phyloP scores from a whole-genome alignment of 92 coral and sea anemone species.

The Heteractis magnifica region DNA sequence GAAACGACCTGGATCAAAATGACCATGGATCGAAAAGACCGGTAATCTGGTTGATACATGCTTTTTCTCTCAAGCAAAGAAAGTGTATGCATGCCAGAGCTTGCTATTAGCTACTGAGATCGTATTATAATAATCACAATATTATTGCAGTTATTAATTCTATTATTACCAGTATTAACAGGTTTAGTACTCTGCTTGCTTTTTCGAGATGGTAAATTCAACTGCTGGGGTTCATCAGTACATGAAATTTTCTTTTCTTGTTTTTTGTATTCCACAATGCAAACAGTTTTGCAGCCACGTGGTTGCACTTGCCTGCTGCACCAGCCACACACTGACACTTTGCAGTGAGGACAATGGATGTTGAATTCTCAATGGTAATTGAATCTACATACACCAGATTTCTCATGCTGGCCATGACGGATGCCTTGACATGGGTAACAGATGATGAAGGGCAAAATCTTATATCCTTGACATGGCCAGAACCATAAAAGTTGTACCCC shows the following conservation, averaged over 20 bases:
- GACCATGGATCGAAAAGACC: no score
- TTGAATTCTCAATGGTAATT: conserved; percentile 36
- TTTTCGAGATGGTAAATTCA: not conserved
- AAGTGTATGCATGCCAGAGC: no score
- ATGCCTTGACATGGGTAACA: conserved; percentile 10
- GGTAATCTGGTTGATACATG: no score
- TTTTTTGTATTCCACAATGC: conserved; percentile 53
- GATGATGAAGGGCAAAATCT: not conserved
- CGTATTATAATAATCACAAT: no score
- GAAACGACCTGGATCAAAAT: no score
- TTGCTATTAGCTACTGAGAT: no score
- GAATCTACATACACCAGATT: conserved; percentile 35
- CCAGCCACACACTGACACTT: conserved; percentile 66
- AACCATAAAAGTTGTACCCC: conserved; percentile 19
- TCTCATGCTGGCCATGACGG: conserved; percentile 59
- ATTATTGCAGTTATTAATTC: no score
- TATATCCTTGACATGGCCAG: conserved; percentile 15
- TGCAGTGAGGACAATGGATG: conserved; percentile 45
- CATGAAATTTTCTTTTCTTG: conserved; percentile 11
- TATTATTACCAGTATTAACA: not conserved
- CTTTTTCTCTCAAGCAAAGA: no score
- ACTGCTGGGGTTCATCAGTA: conserved; percentile 7
- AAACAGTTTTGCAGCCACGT: conserved; percentile 55
- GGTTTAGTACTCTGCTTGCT: conserved; percentile 12
- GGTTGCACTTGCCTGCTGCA: conserved; percentile 62